phyloP scores from a whole-genome alignment of 2,113 vertebrate genomes.

The Miniopterus natalensis region DNA sequence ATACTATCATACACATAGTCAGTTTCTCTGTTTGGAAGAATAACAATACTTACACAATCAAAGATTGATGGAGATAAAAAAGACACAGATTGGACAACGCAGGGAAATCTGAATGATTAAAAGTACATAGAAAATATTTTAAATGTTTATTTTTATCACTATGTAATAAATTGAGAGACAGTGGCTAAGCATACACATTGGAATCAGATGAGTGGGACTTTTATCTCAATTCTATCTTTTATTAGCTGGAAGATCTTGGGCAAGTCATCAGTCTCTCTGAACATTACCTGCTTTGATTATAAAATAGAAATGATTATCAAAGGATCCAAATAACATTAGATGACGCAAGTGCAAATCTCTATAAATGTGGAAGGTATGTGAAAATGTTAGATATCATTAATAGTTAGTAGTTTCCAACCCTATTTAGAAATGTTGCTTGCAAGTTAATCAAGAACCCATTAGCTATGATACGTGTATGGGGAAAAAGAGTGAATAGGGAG shows the following conservation, averaged over 20 bases:
- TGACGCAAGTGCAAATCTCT: not conserved
- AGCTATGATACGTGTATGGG: constrained; percentile 17
- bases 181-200: not conserved
- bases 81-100: not conserved
- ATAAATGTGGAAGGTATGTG: not conserved
- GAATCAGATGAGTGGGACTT: not conserved
- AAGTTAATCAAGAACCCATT: constrained; percentile 71
- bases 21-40: not conserved
- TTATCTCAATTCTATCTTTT: not conserved
- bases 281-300: not conserved
- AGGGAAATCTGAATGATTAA: not conserved
- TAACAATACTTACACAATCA: not conserved
- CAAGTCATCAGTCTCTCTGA: not conserved
- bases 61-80: not conserved
- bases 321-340: not conserved
- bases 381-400: constrained; percentile 26
- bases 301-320: constrained; percentile 16
- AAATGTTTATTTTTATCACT: not conserved
- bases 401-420: not conserved
- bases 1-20: not conserved
- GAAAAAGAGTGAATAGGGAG: constrained; percentile 52
- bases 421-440: constrained; percentile 17
- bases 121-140: not conserved
- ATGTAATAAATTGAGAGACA: not conserved
- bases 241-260: not conserved